Evolutionary conservation across 2,113 vertebrate species (phyloP), one percentile per base, ranked within the genome.

Genomic region (Perca flavescens): DNA sequence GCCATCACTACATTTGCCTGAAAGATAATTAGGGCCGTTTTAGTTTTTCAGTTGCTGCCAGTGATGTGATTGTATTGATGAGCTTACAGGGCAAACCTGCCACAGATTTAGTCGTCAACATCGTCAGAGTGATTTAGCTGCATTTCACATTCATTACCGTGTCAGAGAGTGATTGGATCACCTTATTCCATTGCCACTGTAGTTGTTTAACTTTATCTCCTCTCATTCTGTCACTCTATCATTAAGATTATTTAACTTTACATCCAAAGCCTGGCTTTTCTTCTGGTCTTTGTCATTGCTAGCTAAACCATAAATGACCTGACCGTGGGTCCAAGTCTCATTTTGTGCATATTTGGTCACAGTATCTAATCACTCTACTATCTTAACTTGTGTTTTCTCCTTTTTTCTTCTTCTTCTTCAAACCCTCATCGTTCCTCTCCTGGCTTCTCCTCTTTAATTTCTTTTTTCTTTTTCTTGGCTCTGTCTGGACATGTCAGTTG

Each of bases 401-500:
- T 84, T 73, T 67, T 89, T 71, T 67, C 54, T 34, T 34, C 31
- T 25, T 63, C 15, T 74, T 52, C 64, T 85, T 79, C 78, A 73
- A 88, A 69, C 76, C 78, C 82, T 70, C 82, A 91, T 92, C 40
- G 13, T 90, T 87, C 85, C 79, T 81, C 82, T 88, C 83, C 66
- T 81, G 84, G 85, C 83, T 74, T 88, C 87, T 90, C 72, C 66
- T 87, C 74, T 86, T 80, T 79, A 46, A 57, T 72, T 85, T 82
- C 10, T 70, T 28, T 76, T 54, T 49, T n/a, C n/a, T 56, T 86
- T 85, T 79, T 74, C 75, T 89, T 91, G 78, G 92, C 82, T 93
- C 79, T 94, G 93, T 94, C 93, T 94, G 93, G 91, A 95, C 91
- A 86, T 95, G 93, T 94, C 93, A 94, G 94, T 94, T 93, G 87